Evolutionary conservation across 2,113 vertebrate genomes (phyloP).

Genomic region (Sula dactylatra): DNA sequence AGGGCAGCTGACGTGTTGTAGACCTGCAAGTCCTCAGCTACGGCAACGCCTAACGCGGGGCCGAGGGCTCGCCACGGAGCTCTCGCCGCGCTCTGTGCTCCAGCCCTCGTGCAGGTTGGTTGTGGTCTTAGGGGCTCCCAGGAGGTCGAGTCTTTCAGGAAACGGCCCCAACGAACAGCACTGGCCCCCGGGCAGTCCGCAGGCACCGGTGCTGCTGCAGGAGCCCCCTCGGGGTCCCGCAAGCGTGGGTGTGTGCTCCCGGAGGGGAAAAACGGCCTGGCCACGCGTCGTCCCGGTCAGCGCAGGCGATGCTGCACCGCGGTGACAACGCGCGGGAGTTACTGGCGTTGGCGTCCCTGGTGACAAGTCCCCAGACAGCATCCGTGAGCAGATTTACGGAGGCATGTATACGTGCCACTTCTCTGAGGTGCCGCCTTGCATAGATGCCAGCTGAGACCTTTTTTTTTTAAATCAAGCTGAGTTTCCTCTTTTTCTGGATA

Average conservation of each 20-base stretch:
- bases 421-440: background rate
- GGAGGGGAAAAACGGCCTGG: accelerated
- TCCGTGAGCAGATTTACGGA: background rate
- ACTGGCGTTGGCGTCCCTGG: background rate
- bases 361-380: background rate
- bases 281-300: accelerated
- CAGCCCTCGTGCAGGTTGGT: background rate
- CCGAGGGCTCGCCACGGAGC: accelerated
- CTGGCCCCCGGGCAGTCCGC: background rate
- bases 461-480: background rate
- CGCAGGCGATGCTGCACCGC: background rate
- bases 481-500: background rate
- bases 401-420: accelerated
- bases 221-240: background rate
- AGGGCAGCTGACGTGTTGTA: background rate
- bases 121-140: background rate
- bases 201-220: background rate
- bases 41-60: background rate
- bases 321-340: accelerated
- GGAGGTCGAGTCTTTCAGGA: background rate
- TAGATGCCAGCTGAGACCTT: background rate
- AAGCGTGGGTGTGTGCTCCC: accelerated
- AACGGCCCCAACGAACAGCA: background rate
- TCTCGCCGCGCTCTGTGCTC: background rate
- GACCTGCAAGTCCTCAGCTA: background rate